These are phyloP conservation scores for Cynodonichthys magdalenae DNA, from an alignment of 2,797 vertebrate species.

Conservation along the genomic window DNA sequence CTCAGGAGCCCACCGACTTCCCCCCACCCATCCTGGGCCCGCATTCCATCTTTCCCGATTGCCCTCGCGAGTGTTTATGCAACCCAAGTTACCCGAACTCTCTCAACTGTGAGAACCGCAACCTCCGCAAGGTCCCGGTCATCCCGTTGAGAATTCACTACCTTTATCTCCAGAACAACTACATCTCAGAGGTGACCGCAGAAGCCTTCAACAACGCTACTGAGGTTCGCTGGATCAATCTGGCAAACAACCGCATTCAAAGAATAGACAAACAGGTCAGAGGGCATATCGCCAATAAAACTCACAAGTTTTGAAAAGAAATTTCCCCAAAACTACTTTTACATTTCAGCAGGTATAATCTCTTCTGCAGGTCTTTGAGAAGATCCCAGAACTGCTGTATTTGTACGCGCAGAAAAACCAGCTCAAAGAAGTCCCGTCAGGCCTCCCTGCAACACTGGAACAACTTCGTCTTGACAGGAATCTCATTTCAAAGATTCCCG, in stretches of 20 bases:
- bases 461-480: slow-evolving; percentile 93
- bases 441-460: slow-evolving; percentile 89
- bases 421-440: slow-evolving; percentile 89
- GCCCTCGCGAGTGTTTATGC: slow-evolving; percentile 91
- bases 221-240: slow-evolving; percentile 90
- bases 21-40: slow-evolving; percentile 91
- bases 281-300: neutral
- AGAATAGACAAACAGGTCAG: slow-evolving; percentile 86
- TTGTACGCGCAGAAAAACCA: slow-evolving; percentile 91
- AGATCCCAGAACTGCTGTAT: slow-evolving; percentile 87
- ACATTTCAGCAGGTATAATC: neutral
- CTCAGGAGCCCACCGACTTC: slow-evolving; percentile 91
- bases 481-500: slow-evolving; percentile 90
- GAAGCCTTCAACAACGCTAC: slow-evolving; percentile 91
- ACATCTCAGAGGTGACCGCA: slow-evolving; percentile 88
- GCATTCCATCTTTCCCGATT: slow-evolving; percentile 87
- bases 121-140: slow-evolving; percentile 89
- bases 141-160: slow-evolving; percentile 91
- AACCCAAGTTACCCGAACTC: slow-evolving; percentile 88
- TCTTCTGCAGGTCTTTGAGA: slow-evolving; percentile 84
- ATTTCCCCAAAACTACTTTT: no score
- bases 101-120: slow-evolving; percentile 96
- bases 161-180: slow-evolving; percentile 97
- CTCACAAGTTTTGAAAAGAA: no score
- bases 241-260: slow-evolving; percentile 94